Base-by-base conservation (phyloP, 2,113 vertebrate genomes). In the Elanoides forficatus region DNA sequence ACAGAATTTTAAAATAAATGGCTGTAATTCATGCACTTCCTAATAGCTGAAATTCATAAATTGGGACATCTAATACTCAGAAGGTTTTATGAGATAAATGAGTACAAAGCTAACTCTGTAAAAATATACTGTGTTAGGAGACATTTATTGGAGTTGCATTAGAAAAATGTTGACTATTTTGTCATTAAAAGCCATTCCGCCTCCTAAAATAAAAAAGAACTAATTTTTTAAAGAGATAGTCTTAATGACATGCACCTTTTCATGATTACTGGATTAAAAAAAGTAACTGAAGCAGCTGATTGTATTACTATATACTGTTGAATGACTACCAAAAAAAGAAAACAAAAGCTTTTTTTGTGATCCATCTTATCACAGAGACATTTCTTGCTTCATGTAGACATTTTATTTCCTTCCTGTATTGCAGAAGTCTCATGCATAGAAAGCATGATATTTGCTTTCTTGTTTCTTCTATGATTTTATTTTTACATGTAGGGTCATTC, bases 401-500 rank as follows among this genome's bases (percentile, higher is more conserved):
- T 48, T 36, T 76, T 26, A 84, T n/a, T 70, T 27, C 8, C 5
- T 74, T 81, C n/a, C 9, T 80, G 7, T 75, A 25, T 26, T 75
- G 7, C 25, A 78, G 45, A 68, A 68, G 13, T 68, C 47, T 87
- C 1, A 0, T 60, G 40, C 55, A 68, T 47, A 36, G 32, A 93
- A 91, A 95, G 36, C 27, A 87, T 25, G n/a, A 13, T 93, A 90
- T 84, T 91, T 89, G 6, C 10, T 80, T 88, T 89, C 59, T 79
- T 66, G 13, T 70, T 68, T 76, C 42, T 85, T 93, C 68, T 75
- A 10, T 76, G 18, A 76, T 84, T 85, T 93, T 93, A 59, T 87
- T 96, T 95, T 93, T 92, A 80, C 45, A 30, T 79, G 42, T 78
- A 76, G 56, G 90, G 92, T 94, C 95, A 95, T 95, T 87, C 82